Evolutionary conservation across 2,113 vertebrate genomes (phyloP).

Genomic region (Benitochromis conjunctus): DNA sequence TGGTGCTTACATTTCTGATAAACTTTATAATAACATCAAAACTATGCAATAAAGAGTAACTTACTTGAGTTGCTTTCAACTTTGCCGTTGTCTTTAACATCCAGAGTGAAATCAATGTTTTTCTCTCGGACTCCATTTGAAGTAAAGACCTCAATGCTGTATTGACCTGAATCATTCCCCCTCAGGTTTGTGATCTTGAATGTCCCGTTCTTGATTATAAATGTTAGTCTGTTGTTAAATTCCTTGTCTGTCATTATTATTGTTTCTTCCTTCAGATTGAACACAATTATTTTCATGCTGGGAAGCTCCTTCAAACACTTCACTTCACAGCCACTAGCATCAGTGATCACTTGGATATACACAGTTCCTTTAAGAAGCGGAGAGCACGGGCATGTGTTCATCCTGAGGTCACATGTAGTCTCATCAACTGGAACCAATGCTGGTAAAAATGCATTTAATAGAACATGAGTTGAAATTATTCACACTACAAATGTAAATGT

Average conservation of each 20-base stretch:
- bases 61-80: neutral
- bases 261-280: neutral
- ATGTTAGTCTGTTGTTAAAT: neutral
- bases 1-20: neutral
- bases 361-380: neutral
- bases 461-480: neutral
- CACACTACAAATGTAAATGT: neutral
- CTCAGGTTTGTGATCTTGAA: slow-evolving; percentile 20
- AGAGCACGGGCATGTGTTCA: neutral
- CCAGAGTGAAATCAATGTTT: neutral
- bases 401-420: neutral
- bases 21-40: neutral
- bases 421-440: neutral
- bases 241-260: neutral
- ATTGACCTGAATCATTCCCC: slow-evolving; percentile 38
- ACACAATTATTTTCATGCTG: neutral
- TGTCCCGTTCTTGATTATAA: slow-evolving; percentile 35
- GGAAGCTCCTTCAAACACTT: neutral
- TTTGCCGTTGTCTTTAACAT: slow-evolving; percentile 48
- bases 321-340: neutral
- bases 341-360: slow-evolving; percentile 32
- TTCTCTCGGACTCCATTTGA: neutral
- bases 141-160: neutral
- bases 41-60: neutral
- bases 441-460: neutral